Evolutionary conservation across 1,140 invertebrate species (phyloP).

Genomic region (Drosophila saltans): DNA sequence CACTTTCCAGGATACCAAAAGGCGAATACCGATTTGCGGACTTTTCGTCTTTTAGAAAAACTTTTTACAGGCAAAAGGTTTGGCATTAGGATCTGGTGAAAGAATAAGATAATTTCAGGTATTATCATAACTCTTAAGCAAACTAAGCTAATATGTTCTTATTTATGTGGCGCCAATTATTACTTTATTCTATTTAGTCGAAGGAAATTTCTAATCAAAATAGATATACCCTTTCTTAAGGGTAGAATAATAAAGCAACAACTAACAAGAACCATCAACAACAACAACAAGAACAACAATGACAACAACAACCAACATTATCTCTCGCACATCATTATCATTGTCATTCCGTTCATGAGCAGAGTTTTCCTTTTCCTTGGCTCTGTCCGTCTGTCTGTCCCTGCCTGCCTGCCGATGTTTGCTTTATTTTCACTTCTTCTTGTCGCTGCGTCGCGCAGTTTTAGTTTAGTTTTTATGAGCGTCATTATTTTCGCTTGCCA

Average conservation of each 20-base stretch:
- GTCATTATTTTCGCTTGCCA: conserved; percentile 80
- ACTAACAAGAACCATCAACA: not conserved
- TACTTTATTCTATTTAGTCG: too few relatives aligned
- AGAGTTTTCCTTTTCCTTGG: not conserved
- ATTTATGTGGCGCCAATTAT: too few relatives aligned
- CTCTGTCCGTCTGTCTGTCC: not conserved
- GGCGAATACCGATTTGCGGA: too few relatives aligned
- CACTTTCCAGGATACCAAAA: too few relatives aligned
- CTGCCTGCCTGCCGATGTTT: conserved; percentile 41
- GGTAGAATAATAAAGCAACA: not conserved
- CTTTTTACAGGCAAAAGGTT: too few relatives aligned
- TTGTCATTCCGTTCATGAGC: conserved; percentile 66
- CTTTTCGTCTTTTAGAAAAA: too few relatives aligned
- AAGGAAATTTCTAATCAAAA: not conserved
- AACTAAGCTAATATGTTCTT: too few relatives aligned
- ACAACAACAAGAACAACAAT: conserved; percentile 17
- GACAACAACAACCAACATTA: conserved; percentile 66
- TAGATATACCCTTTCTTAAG: not conserved
- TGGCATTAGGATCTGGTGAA: too few relatives aligned
- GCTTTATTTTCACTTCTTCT: conserved; percentile 61
- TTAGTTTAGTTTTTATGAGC: conserved; percentile 81
- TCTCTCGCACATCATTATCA: conserved; percentile 81
- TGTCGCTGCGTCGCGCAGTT: conserved; percentile 18
- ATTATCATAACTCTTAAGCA: too few relatives aligned
- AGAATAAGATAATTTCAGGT: too few relatives aligned